A percentile compares a stretch with the other conserved stretches of the same genome.
phyloP scores from a whole-genome alignment of 2,888 invertebrate genomes.

The Tetragnatha montana region DNA sequence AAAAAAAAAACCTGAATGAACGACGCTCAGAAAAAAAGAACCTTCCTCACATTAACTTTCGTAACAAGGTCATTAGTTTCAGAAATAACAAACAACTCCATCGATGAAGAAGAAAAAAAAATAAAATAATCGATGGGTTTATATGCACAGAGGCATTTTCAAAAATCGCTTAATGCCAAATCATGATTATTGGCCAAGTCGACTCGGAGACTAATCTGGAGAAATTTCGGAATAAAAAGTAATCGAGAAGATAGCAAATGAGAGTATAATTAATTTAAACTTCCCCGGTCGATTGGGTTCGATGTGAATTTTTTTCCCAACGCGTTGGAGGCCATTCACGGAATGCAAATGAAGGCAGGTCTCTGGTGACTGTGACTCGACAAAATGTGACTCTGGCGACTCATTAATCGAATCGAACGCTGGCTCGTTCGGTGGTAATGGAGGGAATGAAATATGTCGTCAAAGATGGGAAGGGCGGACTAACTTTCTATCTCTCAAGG shows the following conservation, averaged over 20 bases:
- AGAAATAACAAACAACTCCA: conserved; percentile 34
- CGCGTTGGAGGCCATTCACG: background rate
- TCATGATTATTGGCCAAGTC: conserved; percentile 25
- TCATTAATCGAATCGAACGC: background rate
- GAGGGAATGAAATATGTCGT: background rate
- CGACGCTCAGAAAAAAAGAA: background rate
- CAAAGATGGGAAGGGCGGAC: too few species aligned
- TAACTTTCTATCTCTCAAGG: too few species aligned
- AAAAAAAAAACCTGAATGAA: conserved; percentile 19
- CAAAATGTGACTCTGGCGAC: background rate
- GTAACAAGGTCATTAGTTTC: conserved; percentile 44
- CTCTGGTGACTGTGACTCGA: background rate
- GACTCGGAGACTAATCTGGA: conserved; percentile 11
- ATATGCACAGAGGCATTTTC: conserved; percentile 3
- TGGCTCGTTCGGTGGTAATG: background rate
- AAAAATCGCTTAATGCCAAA: conserved; percentile 32
- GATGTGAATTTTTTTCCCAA: background rate
- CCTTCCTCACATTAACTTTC: conserved; percentile 20
- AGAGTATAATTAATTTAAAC: conserved; percentile 31
- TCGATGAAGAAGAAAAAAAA: background rate
- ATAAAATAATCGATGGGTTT: conserved; percentile 31
- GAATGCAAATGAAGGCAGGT: conserved; percentile 2
- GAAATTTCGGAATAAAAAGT: conserved; percentile 24
- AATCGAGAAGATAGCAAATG: conserved; percentile 25
- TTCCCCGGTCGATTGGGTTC: conserved; percentile 20